Conservation (phyloP, 2,797 vertebrate genomes). For the Urophycis tenuis region DNA sequence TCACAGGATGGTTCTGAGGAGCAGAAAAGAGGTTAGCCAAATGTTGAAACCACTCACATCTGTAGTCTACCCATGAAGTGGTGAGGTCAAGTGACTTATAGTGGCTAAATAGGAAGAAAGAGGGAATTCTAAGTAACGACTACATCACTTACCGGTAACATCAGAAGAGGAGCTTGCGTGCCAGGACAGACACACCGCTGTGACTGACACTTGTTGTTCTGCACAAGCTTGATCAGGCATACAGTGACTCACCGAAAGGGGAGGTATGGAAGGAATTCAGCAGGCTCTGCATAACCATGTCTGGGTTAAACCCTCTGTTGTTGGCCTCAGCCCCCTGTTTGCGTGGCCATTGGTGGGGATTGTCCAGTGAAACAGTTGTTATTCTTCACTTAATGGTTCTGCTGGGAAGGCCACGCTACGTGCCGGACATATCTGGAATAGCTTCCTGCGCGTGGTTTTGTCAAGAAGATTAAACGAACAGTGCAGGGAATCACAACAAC, state of each 20-base stretch:
- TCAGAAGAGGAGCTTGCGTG: not conserved
- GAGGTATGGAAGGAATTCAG: constrained; percentile 68
- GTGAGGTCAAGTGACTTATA: not conserved
- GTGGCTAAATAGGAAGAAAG: not conserved
- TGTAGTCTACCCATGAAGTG: too few species aligned
- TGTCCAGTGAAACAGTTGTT: constrained; percentile 62
- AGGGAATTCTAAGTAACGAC: not conserved
- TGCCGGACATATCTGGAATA: constrained; percentile 71
- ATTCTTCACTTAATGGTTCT: constrained; percentile 61
- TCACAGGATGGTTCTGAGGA: too few species aligned
- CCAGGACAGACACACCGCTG: not conserved
- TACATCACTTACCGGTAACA: not conserved
- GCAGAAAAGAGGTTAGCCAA: too few species aligned
- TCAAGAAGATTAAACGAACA: constrained; percentile 63
- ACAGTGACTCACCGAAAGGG: constrained; percentile 51
- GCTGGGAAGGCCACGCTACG: constrained; percentile 44
- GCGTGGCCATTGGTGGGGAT: constrained; percentile 55
- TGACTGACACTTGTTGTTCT: constrained; percentile 53
- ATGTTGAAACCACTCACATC: not conserved
- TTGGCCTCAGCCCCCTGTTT: constrained; percentile 57
- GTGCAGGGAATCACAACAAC: constrained; percentile 59
- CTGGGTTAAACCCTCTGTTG: constrained; percentile 67
- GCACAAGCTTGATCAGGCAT: constrained; percentile 62
- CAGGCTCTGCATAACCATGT: constrained; percentile 56
- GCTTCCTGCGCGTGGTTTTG: constrained; percentile 60